phyloP scores from a whole-genome alignment of 2,888 invertebrate species.

The Dromius quadrimaculatus region DNA sequence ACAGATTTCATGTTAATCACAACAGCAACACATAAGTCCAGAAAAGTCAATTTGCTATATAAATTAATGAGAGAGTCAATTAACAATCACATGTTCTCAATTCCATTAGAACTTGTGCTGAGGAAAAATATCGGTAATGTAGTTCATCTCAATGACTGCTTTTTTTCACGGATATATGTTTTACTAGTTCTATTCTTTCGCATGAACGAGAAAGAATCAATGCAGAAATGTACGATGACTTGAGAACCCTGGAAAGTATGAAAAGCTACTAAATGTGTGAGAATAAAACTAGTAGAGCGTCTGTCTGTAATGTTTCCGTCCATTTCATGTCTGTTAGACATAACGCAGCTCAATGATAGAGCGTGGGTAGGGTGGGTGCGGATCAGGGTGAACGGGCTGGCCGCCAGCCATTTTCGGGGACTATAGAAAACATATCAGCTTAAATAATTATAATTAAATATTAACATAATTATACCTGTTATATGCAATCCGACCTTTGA shows the following conservation, averaged over 20 bases:
- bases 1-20: background rate
- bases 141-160: slow-evolving; percentile 37
- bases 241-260: background rate
- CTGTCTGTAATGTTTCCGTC: slow-evolving; percentile 67
- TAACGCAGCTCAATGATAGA: slow-evolving; percentile 65
- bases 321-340: slow-evolving; percentile 65
- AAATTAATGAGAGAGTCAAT: slow-evolving; percentile 44
- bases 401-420: slow-evolving; percentile 70
- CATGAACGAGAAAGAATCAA: slow-evolving; percentile 1
- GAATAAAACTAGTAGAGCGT: slow-evolving; percentile 54
- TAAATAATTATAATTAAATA: slow-evolving; percentile 69
- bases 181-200: slow-evolving; percentile 24
- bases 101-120: slow-evolving; percentile 14
- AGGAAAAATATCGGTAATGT: slow-evolving; percentile 11
- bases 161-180: slow-evolving; percentile 40
- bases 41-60: slow-evolving; percentile 50
- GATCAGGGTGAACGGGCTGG: slow-evolving; percentile 64
- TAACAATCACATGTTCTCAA: slow-evolving; percentile 36
- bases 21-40: slow-evolving; percentile 44
- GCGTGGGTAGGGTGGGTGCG: slow-evolving; percentile 66
- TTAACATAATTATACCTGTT: slow-evolving; percentile 70
- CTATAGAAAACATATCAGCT: slow-evolving; percentile 81
- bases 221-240: slow-evolving; percentile 8
- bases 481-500: slow-evolving; percentile 68
- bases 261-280: background rate